Conservation (phyloP, 1,140 invertebrate species). For the Zaprionus inermis region DNA sequence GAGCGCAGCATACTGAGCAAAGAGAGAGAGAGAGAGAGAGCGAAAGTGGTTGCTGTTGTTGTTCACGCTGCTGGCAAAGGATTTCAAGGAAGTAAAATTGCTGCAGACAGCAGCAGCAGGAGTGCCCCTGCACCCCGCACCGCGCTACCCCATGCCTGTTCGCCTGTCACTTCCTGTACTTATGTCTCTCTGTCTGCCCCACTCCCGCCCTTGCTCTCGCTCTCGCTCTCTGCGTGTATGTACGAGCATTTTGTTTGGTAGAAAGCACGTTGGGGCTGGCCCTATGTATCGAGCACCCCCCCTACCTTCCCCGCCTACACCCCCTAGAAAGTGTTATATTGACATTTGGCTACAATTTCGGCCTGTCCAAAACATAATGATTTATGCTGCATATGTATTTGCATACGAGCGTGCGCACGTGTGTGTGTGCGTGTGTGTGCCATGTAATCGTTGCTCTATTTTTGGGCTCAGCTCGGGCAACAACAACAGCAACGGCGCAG, state of each 20-base stretch:
- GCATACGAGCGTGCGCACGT: background rate
- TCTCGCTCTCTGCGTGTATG: constrained; percentile 11
- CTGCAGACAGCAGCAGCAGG: constrained; percentile 66
- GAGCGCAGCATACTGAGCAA: constrained; percentile 19
- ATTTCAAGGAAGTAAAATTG: constrained; percentile 82
- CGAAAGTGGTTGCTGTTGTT: constrained; percentile 52
- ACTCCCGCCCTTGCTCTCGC: background rate
- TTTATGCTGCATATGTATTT: constrained; percentile 64
- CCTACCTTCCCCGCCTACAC: background rate
- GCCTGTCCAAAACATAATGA: constrained; percentile 61
- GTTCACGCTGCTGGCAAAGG: constrained; percentile 53
- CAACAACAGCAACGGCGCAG: constrained; percentile 42
- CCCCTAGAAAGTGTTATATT: constrained; percentile 73
- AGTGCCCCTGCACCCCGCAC: background rate
- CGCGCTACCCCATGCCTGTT: background rate
- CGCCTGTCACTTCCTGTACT: constrained; percentile 67
- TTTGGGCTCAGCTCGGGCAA: constrained; percentile 38
- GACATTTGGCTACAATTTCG: constrained; percentile 71
- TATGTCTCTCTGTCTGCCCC: constrained; percentile 16
- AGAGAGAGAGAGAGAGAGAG: constrained; percentile 19
- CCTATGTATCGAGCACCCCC: background rate
- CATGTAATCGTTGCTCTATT: constrained; percentile 55
- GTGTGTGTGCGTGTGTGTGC: constrained; percentile 23
- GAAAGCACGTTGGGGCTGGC: constrained; percentile 46
- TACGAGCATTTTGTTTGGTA: constrained; percentile 42